A percentile compares a stretch with the other conserved stretches of the same genome.
Conservation (phyloP, 1,140 invertebrate species). For the Pentalonia nigronervosa region DNA sequence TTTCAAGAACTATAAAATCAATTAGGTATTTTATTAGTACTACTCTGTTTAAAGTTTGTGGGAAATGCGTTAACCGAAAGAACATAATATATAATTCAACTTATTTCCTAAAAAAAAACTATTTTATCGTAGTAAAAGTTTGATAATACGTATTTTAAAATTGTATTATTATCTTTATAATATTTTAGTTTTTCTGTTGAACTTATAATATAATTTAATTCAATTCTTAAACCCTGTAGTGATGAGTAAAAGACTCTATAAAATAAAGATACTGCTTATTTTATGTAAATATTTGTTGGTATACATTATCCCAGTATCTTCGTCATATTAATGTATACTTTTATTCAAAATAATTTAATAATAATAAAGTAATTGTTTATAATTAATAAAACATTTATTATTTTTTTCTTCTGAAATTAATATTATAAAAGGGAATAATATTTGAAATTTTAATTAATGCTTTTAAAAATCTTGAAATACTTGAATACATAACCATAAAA, state of each 20-base stretch:
- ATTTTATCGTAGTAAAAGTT: not conserved
- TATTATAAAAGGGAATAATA: not conserved
- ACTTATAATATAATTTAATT: not conserved
- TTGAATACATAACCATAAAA: not conserved
- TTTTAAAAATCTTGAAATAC: not conserved
- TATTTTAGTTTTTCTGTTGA: not conserved
- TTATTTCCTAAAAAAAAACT: not conserved
- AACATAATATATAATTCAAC: not conserved
- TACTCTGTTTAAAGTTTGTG: not conserved
- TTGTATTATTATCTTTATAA: not conserved
- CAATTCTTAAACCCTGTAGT: not conserved
- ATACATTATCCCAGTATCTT: not conserved
- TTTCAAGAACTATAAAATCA: not conserved
- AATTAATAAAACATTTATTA: not conserved
- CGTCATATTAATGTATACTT: not conserved
- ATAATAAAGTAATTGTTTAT: not conserved
- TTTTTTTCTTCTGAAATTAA: conserved; percentile 2
- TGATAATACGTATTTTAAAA: not conserved
- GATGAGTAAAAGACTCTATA: not conserved
- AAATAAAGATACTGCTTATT: not conserved
- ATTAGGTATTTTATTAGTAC: not conserved
- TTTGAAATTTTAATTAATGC: conserved; percentile 14
- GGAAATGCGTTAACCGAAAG: not conserved
- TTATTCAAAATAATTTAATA: not conserved
- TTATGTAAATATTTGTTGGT: not conserved